A percentile compares a stretch with the other conserved stretches of the same genome.
phyloP scores from a whole-genome alignment of 2,888 invertebrate genomes.

The Tetheella fluctuosa region DNA sequence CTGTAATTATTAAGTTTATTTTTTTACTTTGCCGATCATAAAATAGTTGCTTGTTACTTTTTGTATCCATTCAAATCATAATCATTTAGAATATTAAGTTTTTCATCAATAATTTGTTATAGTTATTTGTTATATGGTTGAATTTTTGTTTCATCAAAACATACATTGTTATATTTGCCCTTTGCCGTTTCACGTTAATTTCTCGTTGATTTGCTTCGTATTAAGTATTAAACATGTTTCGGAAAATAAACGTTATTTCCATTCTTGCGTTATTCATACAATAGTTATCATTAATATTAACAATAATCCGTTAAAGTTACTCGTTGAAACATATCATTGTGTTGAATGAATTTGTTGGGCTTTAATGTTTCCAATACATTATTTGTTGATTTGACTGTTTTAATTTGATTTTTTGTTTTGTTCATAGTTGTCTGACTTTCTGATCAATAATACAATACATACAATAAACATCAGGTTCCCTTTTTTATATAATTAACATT shows the following conservation, averaged over 20 bases:
- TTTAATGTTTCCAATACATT: constrained; percentile 20
- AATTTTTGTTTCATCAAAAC: constrained; percentile 27
- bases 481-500: constrained; percentile 19
- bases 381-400: constrained; percentile 40
- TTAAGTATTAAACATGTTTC: neutral
- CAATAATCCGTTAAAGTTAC: neutral
- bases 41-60: neutral
- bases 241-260: constrained; percentile 3
- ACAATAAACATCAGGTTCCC: constrained; percentile 21
- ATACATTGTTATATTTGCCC: constrained; percentile 40
- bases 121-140: constrained; percentile 21
- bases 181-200: neutral
- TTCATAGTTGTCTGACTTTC: constrained; percentile 20
- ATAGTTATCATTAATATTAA: neutral
- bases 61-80: neutral
- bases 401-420: constrained; percentile 52
- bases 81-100: neutral
- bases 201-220: no score
- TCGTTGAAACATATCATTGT: neutral
- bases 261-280: neutral
- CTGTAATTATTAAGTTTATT: neutral
- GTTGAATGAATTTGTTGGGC: constrained; percentile 2
- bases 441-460: neutral
- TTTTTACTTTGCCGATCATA: neutral
- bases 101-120: neutral